Evolutionary conservation across 1,140 invertebrate species (phyloP).

Genomic region (Bombus superbus): DNA sequence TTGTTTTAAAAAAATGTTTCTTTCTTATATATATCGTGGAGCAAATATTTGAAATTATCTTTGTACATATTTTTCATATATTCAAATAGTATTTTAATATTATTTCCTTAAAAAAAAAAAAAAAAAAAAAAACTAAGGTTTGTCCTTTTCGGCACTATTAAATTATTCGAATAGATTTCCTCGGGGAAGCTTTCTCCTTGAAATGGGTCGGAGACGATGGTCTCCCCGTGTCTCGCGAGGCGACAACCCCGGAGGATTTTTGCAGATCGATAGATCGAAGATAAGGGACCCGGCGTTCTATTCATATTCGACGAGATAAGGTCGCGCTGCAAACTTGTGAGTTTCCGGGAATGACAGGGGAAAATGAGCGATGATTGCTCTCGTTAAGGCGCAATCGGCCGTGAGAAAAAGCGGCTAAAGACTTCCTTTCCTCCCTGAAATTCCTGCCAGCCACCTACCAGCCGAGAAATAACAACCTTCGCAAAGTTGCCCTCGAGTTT

Average conservation of each 20-base stretch:
- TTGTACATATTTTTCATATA: not conserved
- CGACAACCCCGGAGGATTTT: not conserved
- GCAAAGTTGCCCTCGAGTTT: conserved; percentile 3
- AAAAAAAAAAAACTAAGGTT: not conserved
- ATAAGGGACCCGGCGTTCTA: conserved; percentile 5
- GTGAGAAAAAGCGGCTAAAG: conserved; percentile 24
- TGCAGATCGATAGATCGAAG: conserved; percentile 15
- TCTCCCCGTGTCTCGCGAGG: not conserved
- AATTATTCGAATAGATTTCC: not conserved
- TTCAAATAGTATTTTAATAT: not conserved
- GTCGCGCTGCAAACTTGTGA: conserved; percentile 22
- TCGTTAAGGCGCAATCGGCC: conserved; percentile 36
- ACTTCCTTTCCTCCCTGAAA: conserved; percentile 12
- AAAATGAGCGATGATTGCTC: conserved; percentile 45
- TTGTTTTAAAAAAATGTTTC: no score
- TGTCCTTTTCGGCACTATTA: not conserved
- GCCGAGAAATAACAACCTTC: conserved; percentile 30
- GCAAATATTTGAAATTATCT: no score
- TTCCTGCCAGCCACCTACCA: not conserved
- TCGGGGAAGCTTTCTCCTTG: not conserved
- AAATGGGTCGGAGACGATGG: not conserved
- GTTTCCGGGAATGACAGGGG: conserved; percentile 21
- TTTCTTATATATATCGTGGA: no score
- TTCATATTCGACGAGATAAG: conserved; percentile 30
- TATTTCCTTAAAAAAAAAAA: not conserved